Percentiles rank a stretch among this genome's conserved stretches.
These are phyloP conservation scores for Rhinogobius similis DNA, from an alignment of 2,113 vertebrate species.

Conservation along the genomic window DNA sequence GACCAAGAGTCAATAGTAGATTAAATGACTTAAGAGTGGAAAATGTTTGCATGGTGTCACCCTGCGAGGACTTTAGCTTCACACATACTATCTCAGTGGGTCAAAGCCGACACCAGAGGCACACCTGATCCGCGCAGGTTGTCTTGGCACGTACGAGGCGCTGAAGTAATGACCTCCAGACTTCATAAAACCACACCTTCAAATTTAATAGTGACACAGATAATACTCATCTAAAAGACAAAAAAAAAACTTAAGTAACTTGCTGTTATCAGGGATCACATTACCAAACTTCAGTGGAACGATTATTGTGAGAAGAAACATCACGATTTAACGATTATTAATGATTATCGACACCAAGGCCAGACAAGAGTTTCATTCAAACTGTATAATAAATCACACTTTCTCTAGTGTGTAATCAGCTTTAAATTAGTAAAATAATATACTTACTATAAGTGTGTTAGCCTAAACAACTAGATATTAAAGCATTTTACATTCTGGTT, in stretches of 20 bases:
- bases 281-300: not conserved
- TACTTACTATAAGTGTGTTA: too few species aligned
- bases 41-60: constrained; percentile 34
- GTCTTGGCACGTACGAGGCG: not conserved
- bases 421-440: too few species aligned
- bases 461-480: too few species aligned
- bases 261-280: too few species aligned
- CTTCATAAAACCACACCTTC: constrained; percentile 35
- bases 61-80: constrained; percentile 8
- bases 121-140: constrained; percentile 20
- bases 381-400: too few species aligned
- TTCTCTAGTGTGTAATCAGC: too few species aligned
- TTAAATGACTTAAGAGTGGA: constrained; percentile 35
- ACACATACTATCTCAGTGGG: constrained; percentile 1
- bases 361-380: too few species aligned
- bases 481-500: too few species aligned
- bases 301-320: too few species aligned
- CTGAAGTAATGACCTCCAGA: constrained; percentile 14
- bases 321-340: too few species aligned
- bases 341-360: too few species aligned
- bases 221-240: constrained; percentile 3
- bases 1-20: constrained; percentile 28
- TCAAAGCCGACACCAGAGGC: not conserved
- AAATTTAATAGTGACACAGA: not conserved
- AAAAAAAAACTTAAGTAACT: constrained; percentile 13